Percentiles rank a stretch among this genome's conserved stretches.
These are phyloP conservation scores for Staurois parvus DNA, from an alignment of 2,797 vertebrate species.

Conservation along the genomic window DNA sequence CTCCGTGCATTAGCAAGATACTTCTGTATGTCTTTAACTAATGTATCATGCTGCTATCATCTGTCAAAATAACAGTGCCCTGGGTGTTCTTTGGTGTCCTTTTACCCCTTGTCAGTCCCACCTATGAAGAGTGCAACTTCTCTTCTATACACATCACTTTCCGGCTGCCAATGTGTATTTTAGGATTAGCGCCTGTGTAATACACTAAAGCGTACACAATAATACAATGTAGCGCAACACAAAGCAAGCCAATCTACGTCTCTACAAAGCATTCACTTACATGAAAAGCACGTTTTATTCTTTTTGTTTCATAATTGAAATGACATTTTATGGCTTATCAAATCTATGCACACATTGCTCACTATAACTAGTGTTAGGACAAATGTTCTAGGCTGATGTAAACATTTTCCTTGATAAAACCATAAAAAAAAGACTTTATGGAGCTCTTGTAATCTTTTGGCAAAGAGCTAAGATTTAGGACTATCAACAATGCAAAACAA, in stretches of 20 bases:
- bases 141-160: not conserved
- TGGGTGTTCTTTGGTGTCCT: not conserved
- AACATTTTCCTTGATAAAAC: constrained; percentile 44
- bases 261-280: constrained; percentile 32
- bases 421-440: constrained; percentile 49
- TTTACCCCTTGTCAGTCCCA: not conserved
- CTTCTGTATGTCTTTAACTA: too few relatives aligned
- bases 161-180: not conserved
- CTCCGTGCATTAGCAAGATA: too few relatives aligned
- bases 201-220: not conserved
- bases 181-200: not conserved
- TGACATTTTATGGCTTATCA: constrained; percentile 52
- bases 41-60: too few relatives aligned
- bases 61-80: not conserved
- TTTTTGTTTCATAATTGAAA: constrained; percentile 50
- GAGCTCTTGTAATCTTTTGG: constrained; percentile 41
- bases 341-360: constrained; percentile 46
- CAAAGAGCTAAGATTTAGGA: constrained; percentile 51
- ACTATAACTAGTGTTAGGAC: constrained; percentile 45
- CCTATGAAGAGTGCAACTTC: not conserved
- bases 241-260: not conserved
- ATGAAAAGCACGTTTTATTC: constrained; percentile 41
- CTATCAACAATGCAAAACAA: constrained; percentile 27
- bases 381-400: constrained; percentile 38
- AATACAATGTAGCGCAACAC: constrained; percentile 6